Percentiles rank a stretch among this genome's conserved stretches.
Evolutionary conservation across 2,113 vertebrate species (phyloP).

Genomic region (Formicarius rufipectus): DNA sequence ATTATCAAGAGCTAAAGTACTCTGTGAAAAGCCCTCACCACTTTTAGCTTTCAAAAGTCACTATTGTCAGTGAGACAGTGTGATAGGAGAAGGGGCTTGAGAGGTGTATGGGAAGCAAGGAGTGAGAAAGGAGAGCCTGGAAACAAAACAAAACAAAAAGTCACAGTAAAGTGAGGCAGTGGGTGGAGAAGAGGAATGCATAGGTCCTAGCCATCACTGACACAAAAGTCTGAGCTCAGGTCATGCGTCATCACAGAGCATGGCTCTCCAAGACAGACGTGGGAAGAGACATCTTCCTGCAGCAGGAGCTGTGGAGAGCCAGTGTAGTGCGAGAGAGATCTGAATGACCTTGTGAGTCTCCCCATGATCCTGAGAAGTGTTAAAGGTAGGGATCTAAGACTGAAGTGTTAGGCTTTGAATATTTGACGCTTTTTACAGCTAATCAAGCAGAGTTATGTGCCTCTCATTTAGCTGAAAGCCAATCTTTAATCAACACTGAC

Average conservation of each 20-base stretch:
- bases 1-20: background rate
- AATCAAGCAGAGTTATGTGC: background rate
- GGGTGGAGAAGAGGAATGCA: background rate
- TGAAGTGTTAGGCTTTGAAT: background rate
- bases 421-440: background rate
- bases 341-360: background rate
- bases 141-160: background rate
- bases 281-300: background rate
- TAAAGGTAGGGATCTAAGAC: constrained; percentile 2
- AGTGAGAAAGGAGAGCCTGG: no score
- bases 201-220: background rate
- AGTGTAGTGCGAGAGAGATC: background rate
- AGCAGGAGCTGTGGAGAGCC: background rate
- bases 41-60: background rate
- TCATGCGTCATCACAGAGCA: background rate
- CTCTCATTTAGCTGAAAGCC: background rate
- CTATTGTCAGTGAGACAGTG: background rate
- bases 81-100: background rate
- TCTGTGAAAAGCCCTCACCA: background rate
- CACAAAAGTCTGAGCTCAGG: background rate
- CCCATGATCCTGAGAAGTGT: background rate
- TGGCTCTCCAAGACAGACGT: fast-evolving
- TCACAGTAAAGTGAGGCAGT: background rate
- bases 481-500: constrained; percentile 11
- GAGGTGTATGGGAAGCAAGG: no score